Conservation (phyloP, 1,140 invertebrate genomes). For the Drosophila murphyi region DNA sequence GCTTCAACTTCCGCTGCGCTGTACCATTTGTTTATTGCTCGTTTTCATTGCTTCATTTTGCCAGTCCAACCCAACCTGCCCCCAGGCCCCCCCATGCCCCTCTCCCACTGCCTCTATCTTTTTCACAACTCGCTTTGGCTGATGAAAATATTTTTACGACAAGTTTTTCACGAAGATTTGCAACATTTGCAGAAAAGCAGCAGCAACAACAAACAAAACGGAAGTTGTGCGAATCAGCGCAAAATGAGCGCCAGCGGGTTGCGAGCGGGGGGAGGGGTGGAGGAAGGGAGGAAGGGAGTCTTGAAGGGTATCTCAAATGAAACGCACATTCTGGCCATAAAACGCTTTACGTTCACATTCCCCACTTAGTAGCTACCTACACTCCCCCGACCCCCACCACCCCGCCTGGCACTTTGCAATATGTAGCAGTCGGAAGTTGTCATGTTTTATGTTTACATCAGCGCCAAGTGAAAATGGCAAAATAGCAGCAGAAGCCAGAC, state of each 20-base stretch:
- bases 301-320: constrained; percentile 33
- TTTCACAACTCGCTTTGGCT: constrained; percentile 27
- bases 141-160: constrained; percentile 83
- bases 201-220: constrained; percentile 34
- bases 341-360: constrained; percentile 66
- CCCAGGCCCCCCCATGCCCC: not conserved
- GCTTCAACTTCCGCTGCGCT: constrained; percentile 46
- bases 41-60: constrained; percentile 77
- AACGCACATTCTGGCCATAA: constrained; percentile 73
- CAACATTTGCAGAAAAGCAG: constrained; percentile 75
- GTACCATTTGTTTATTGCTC: constrained; percentile 78
- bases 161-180: constrained; percentile 81
- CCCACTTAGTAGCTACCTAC: not conserved
- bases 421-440: constrained; percentile 60
- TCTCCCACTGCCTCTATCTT: not conserved
- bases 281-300: not conserved
- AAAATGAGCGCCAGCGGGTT: constrained; percentile 41
- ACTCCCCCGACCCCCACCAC: not conserved
- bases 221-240: constrained; percentile 69
- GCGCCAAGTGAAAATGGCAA: constrained; percentile 10
- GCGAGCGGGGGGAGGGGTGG: not conserved
- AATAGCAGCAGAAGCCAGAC: constrained; percentile 19
- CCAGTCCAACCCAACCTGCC: constrained; percentile 6
- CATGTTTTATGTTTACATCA: constrained; percentile 75
- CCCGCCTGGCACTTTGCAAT: not conserved